A percentile compares a stretch with the other conserved stretches of the same genome.
Evolutionary conservation across 2,888 invertebrate species (phyloP).

Genomic region (Invenusta paracnida): DNA sequence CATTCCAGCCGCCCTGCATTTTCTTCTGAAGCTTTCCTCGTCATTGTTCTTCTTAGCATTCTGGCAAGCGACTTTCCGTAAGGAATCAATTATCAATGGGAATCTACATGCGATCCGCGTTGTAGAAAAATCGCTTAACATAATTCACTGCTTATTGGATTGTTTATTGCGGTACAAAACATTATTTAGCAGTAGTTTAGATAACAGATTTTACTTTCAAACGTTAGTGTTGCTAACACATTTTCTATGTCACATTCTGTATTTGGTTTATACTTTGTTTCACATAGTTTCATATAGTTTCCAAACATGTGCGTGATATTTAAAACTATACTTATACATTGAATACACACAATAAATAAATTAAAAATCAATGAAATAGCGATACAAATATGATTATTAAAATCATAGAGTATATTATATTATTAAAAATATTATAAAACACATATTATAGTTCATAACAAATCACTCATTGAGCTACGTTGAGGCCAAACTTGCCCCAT

Average conservation of each 20-base stretch:
- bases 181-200: not conserved
- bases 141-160: conserved; percentile 1
- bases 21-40: not conserved
- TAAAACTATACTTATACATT: not conserved
- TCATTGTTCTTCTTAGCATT: not conserved
- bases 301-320: too few relatives aligned
- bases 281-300: not conserved
- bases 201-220: not conserved
- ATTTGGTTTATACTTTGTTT: not conserved
- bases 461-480: not conserved
- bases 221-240: not conserved
- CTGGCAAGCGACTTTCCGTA: not conserved
- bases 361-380: not conserved
- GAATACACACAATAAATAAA: not conserved
- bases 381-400: not conserved
- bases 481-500: not conserved
- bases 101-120: not conserved
- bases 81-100: not conserved
- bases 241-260: not conserved
- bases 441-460: conserved; percentile 20
- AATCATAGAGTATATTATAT: too few relatives aligned
- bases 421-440: not conserved
- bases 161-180: not conserved
- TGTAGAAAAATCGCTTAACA: not conserved
- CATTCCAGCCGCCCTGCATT: not conserved